Evolutionary conservation across 2,888 invertebrate genomes (phyloP).

Genomic region (Scotopteryx bipunctaria): DNA sequence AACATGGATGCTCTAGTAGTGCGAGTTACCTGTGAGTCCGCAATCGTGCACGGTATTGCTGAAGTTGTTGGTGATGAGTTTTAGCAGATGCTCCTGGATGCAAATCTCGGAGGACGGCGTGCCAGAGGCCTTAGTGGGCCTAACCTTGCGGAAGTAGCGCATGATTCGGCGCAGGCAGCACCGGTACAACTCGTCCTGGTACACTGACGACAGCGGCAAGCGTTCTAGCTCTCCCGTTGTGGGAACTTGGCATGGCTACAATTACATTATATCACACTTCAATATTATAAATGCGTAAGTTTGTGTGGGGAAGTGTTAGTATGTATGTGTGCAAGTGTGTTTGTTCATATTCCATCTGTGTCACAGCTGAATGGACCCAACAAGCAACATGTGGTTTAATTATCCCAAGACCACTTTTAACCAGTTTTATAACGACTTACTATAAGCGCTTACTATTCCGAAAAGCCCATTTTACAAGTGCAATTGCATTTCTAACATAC

Average conservation of each 20-base stretch:
- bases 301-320: too few species aligned
- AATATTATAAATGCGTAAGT: too few species aligned
- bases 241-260: conserved; percentile 94
- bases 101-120: conserved; percentile 92
- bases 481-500: too few species aligned
- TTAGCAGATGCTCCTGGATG: conserved; percentile 91
- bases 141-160: conserved; percentile 91
- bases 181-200: conserved; percentile 93
- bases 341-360: too few species aligned
- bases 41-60: conserved; percentile 93
- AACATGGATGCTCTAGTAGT: not conserved
- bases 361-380: too few species aligned
- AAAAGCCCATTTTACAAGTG: too few species aligned
- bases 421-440: too few species aligned
- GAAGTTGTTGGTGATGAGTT: conserved; percentile 91
- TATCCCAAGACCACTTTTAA: too few species aligned
- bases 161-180: conserved; percentile 95
- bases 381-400: too few species aligned
- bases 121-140: conserved; percentile 96
- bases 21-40: conserved; percentile 84
- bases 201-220: conserved; percentile 92
- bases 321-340: too few species aligned
- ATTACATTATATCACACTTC: conserved; percentile 27
- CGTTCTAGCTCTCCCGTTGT: conserved; percentile 94
- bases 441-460: too few species aligned